A percentile compares a stretch with the other conserved stretches of the same genome.
These are phyloP conservation scores for Caenorhabditis sp. DNA, from an alignment of 2,888 invertebrate species.

Conservation along the genomic window DNA sequence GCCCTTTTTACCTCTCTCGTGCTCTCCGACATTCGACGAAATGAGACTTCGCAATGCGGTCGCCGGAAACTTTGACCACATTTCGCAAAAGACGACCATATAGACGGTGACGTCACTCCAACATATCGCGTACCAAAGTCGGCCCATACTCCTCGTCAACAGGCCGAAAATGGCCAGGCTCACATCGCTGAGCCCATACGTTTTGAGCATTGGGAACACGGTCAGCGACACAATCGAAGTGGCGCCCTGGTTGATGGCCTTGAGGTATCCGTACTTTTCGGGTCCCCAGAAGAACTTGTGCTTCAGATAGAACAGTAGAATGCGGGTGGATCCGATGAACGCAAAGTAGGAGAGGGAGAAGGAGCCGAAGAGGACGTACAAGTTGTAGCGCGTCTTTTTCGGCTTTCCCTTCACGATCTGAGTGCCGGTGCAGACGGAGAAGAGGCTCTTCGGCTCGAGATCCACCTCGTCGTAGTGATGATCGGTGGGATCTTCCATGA, in stretches of 20 bases:
- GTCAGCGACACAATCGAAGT: slow-evolving; percentile 60
- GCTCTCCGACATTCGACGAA: slow-evolving; percentile 50
- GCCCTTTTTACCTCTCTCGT: slow-evolving; percentile 56
- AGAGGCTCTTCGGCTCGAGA: neutral
- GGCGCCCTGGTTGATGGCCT: slow-evolving; percentile 53
- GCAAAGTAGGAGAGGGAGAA: slow-evolving; percentile 66
- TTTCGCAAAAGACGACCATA: slow-evolving; percentile 63
- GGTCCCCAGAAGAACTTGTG: slow-evolving; percentile 64
- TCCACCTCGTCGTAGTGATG: neutral
- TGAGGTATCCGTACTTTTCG: slow-evolving; percentile 59
- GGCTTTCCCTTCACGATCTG: slow-evolving; percentile 31
- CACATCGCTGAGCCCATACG: slow-evolving; percentile 46
- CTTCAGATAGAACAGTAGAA: slow-evolving; percentile 68
- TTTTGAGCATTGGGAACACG: slow-evolving; percentile 60
- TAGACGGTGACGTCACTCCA: slow-evolving; percentile 40
- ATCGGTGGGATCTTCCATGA: slow-evolving; percentile 26
- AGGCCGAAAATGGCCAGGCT: slow-evolving; percentile 63
- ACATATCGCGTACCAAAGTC: slow-evolving; percentile 55
- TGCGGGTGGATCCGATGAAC: slow-evolving; percentile 63
- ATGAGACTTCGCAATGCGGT: slow-evolving; percentile 62
- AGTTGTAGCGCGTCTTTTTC: neutral
- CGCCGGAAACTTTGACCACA: slow-evolving; percentile 64
- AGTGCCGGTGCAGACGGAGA: slow-evolving; percentile 14
- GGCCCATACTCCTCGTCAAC: slow-evolving; percentile 50
- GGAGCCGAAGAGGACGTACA: slow-evolving; percentile 54